phyloP scores from a whole-genome alignment of 2,888 invertebrate species.

The Plebejus melissa region DNA sequence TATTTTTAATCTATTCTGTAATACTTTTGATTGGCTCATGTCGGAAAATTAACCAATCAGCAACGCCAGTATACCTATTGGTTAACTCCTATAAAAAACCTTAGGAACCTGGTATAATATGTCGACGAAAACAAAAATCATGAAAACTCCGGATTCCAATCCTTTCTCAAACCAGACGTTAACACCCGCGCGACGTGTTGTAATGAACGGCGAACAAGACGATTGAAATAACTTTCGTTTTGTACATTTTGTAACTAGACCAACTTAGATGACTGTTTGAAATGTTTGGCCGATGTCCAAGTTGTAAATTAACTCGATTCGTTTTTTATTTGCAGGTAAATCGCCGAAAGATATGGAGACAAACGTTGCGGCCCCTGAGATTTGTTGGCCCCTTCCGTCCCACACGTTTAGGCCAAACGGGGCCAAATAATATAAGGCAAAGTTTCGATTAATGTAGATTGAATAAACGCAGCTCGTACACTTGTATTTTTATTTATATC shows the following conservation, averaged over 20 bases:
- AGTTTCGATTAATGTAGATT: slow-evolving; percentile 23
- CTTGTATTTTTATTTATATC: slow-evolving; percentile 23
- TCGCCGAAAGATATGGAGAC: slow-evolving; percentile 62
- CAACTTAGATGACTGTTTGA: slow-evolving; percentile 71
- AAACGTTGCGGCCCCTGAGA: slow-evolving; percentile 48
- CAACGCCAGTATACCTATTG: not conserved
- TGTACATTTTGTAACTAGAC: slow-evolving; percentile 68
- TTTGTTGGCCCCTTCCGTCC: slow-evolving; percentile 44
- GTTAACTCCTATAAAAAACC: not conserved
- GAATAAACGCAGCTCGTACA: slow-evolving; percentile 14
- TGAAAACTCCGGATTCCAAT: not conserved
- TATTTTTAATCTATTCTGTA: too few species aligned
- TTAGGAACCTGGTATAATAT: not conserved
- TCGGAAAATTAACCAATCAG: not conserved
- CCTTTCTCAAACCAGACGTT: not conserved
- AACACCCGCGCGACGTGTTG: slow-evolving; percentile 33
- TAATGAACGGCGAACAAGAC: slow-evolving; percentile 61
- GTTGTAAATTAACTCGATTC: slow-evolving; percentile 71
- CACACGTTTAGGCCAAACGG: slow-evolving; percentile 39
- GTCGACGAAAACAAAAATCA: not conserved
- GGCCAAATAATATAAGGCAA: slow-evolving; percentile 32
- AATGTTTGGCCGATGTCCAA: slow-evolving; percentile 71
- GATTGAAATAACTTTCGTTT: slow-evolving; percentile 61
- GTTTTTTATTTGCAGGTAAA: slow-evolving; percentile 77
- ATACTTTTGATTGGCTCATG: too few species aligned